phyloP scores from a whole-genome alignment of 2,888 invertebrate species.

The Nephrocerus scutellatus region DNA sequence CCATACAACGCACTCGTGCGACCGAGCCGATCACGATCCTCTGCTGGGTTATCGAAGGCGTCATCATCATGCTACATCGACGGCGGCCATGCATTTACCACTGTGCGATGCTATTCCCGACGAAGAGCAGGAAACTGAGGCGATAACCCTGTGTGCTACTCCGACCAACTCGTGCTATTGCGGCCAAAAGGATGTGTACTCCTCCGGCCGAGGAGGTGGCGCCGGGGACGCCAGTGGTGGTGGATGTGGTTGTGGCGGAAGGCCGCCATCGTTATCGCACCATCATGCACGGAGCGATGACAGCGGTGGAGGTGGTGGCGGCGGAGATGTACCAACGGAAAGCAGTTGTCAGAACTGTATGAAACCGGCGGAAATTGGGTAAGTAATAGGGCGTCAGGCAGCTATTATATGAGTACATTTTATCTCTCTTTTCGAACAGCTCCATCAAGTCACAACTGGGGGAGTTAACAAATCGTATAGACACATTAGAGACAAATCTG shows the following conservation, averaged over 20 bases:
- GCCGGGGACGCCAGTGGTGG: neutral
- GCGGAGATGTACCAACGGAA: conserved; percentile 17
- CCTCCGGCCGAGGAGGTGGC: conserved; percentile 15
- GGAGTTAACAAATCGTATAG: conserved; percentile 31
- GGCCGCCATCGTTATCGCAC: no score
- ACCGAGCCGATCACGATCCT: no score
- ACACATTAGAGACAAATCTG: conserved; percentile 31
- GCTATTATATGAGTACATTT: neutral
- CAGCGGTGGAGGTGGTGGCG: conserved; percentile 16
- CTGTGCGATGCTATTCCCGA: conserved; percentile 23
- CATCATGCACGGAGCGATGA: conserved; percentile 18
- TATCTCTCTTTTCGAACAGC: conserved; percentile 16
- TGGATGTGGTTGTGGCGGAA: conserved; percentile 1
- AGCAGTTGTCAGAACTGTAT: conserved; percentile 22
- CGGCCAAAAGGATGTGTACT: conserved; percentile 23
- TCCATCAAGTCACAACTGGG: conserved; percentile 31
- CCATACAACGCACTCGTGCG: no score
- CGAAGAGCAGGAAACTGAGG: conserved; percentile 25
- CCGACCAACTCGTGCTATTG: conserved; percentile 27
- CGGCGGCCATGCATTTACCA: conserved; percentile 15
- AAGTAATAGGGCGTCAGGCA: neutral
- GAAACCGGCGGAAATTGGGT: conserved; percentile 27
- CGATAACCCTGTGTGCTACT: conserved; percentile 31
- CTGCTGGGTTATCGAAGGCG: conserved; percentile 21
- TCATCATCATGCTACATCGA: conserved; percentile 19